Conservation (phyloP, 2,797 vertebrate genomes). For the Dromococcyx pavoninus region DNA sequence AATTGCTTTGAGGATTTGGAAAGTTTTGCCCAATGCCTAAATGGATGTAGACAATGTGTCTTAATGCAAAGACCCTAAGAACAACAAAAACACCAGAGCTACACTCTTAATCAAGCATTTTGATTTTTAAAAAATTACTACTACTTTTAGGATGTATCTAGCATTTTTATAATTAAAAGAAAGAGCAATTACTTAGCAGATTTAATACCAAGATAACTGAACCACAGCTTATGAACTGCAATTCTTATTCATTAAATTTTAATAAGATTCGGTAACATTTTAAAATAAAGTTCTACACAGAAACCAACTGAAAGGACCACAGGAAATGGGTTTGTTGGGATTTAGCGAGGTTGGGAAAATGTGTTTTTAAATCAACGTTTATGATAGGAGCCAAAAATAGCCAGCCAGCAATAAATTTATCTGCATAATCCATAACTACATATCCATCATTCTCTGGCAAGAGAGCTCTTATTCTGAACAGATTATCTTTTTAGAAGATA, state of each 20-base stretch:
- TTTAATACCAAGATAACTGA: background rate
- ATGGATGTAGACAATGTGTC: background rate
- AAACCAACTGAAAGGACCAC: background rate
- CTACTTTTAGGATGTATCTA: background rate
- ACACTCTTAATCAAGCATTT: background rate
- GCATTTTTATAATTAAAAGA: background rate
- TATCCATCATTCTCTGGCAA: background rate
- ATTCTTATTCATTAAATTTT: background rate
- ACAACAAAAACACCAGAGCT: background rate
- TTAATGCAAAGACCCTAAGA: background rate
- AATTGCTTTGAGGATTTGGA: accelerated
- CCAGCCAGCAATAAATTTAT: background rate
- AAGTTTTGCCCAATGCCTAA: background rate
- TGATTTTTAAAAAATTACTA: background rate
- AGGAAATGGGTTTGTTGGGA: background rate
- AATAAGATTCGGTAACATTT: background rate
- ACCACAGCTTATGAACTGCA: background rate
- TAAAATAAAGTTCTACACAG: background rate
- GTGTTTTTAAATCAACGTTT: background rate
- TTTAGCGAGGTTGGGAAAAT: background rate
- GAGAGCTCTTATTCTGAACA: background rate
- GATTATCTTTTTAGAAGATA: background rate
- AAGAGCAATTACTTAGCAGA: background rate
- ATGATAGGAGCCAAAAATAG: background rate
- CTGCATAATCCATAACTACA: background rate